phyloP scores from a whole-genome alignment of 1,140 invertebrate genomes.

The Microvelia longipes region DNA sequence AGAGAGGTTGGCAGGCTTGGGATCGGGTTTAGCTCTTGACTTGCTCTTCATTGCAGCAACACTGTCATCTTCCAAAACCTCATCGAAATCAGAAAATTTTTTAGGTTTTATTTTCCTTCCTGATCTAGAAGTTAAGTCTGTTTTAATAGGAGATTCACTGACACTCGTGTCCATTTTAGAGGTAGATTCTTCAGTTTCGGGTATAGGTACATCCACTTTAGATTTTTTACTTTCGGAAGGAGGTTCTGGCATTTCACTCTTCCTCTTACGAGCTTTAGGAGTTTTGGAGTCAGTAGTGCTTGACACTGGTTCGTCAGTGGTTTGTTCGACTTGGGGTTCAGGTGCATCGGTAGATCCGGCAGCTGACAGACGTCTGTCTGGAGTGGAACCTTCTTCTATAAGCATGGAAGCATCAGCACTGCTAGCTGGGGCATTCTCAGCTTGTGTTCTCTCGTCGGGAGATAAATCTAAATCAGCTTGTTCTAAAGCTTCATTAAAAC shows the following conservation, averaged over 20 bases:
- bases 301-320: not conserved
- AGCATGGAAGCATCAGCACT: not conserved
- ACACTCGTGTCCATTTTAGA: not conserved
- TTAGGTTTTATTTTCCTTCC: conserved; percentile 60
- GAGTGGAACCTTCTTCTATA: not conserved
- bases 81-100: conserved; percentile 22
- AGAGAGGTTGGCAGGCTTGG: not conserved
- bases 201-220: not conserved
- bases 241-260: conserved; percentile 3
- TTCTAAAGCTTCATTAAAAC: conserved; percentile 49
- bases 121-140: conserved; percentile 49
- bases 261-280: conserved; percentile 8
- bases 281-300: conserved; percentile 8
- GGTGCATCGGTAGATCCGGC: conserved; percentile 6
- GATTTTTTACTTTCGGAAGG: conserved; percentile 4
- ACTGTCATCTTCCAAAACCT: conserved; percentile 1
- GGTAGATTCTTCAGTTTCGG: conserved; percentile 4
- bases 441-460: conserved; percentile 14
- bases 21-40: not conserved
- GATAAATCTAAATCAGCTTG: conserved; percentile 38
- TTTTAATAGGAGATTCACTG: not conserved
- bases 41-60: not conserved
- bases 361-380: not conserved
- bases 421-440: conserved; percentile 5
- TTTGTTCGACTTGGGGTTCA: not conserved